Evolutionary conservation across 2,888 invertebrate genomes (phyloP).

Genomic region (Heteromurus nitidus): DNA sequence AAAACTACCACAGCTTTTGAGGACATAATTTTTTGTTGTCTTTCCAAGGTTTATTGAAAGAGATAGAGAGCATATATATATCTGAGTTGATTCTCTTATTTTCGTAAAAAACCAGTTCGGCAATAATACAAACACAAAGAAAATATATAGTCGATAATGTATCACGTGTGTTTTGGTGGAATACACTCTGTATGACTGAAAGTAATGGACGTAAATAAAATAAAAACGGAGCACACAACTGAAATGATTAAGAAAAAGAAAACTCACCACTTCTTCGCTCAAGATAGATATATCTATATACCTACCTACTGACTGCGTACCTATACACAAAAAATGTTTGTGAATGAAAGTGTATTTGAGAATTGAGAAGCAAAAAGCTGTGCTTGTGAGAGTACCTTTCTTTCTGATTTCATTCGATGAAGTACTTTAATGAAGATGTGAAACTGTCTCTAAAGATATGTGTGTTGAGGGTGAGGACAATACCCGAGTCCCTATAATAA

Average conservation of each 20-base stretch:
- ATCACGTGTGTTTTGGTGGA: background rate
- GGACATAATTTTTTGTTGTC: background rate
- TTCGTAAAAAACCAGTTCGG: too few relatives aligned
- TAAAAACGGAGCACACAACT: background rate
- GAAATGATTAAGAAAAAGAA: background rate
- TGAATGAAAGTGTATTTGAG: background rate
- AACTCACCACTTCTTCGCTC: background rate
- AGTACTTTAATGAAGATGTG: slow-evolving; percentile 12
- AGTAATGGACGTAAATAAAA: background rate
- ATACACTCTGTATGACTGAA: too few relatives aligned
- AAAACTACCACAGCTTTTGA: slow-evolving; percentile 40
- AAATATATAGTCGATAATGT: too few relatives aligned
- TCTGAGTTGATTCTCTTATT: too few relatives aligned
- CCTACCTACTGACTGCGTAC: too few relatives aligned
- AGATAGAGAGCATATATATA: background rate
- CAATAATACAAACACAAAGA: too few relatives aligned
- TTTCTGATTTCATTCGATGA: background rate
- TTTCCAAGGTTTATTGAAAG: background rate
- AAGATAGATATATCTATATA: too few relatives aligned
- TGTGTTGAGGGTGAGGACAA: background rate
- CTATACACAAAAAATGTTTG: too few relatives aligned
- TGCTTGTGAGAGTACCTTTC: background rate
- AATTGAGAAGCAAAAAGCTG: background rate
- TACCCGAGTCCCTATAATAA: background rate
- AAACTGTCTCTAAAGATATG: slow-evolving; percentile 2